Percentiles rank a stretch among this genome's conserved stretches.
Evolutionary conservation across 2,888 invertebrate genomes (phyloP).

Genomic region (Heteromyza rotundicornis): DNA sequence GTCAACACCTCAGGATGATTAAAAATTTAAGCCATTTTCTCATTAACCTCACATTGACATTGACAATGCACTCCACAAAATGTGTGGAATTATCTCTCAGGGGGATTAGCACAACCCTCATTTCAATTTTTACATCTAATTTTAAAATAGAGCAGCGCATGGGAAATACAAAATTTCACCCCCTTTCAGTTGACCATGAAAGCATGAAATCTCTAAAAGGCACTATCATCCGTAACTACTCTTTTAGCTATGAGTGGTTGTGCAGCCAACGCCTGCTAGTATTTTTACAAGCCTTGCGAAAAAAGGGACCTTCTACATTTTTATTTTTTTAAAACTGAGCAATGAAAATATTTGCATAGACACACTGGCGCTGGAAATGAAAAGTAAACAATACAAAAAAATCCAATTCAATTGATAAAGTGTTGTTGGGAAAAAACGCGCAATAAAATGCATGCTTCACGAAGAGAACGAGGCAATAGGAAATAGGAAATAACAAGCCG

Average conservation of each 20-base stretch:
- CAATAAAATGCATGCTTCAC: slow-evolving; percentile 53
- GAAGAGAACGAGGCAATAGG: slow-evolving; percentile 6
- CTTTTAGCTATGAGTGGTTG: too few relatives aligned
- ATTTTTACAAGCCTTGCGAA: too few relatives aligned
- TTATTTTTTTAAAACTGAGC: slow-evolving; percentile 25
- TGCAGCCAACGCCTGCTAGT: too few relatives aligned
- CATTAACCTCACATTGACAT: slow-evolving; percentile 17
- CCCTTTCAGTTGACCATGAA: too few relatives aligned
- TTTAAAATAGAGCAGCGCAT: too few relatives aligned
- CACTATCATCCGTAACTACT: too few relatives aligned
- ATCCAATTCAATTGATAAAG: slow-evolving; percentile 53
- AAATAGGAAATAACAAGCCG: not conserved
- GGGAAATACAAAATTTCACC: too few relatives aligned
- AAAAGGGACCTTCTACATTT: too few relatives aligned
- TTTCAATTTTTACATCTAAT: slow-evolving; percentile 3
- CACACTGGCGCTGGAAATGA: slow-evolving; percentile 47
- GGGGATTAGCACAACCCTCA: too few relatives aligned
- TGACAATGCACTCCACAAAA: not conserved
- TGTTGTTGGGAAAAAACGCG: slow-evolving; percentile 42
- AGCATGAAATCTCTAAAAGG: too few relatives aligned
- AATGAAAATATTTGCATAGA: slow-evolving; percentile 58
- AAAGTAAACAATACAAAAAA: slow-evolving; percentile 49
- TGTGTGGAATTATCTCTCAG: slow-evolving; percentile 10
- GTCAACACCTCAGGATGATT: slow-evolving; percentile 13
- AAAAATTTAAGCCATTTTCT: slow-evolving; percentile 37